Evolutionary conservation across 2,797 vertebrate species (phyloP).

Genomic region (Euphonia xanthogaster): DNA sequence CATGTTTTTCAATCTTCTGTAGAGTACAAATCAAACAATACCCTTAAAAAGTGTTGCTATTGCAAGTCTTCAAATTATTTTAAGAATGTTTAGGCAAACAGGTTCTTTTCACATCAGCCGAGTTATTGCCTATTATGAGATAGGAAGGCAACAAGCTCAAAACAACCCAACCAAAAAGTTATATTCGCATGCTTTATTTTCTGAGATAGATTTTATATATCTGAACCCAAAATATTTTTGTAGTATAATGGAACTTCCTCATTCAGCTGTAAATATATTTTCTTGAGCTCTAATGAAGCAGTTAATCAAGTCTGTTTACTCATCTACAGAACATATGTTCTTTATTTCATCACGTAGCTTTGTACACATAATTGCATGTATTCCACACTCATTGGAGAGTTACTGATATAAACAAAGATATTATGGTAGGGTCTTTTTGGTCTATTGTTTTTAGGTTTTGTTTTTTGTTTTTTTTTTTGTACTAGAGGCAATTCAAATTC

Average conservation of each 20-base stretch:
- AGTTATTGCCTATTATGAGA: background rate
- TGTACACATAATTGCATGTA: background rate
- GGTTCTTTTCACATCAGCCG: background rate
- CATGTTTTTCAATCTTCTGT: background rate
- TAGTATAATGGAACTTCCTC: background rate
- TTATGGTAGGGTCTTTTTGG: background rate
- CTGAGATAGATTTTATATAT: background rate
- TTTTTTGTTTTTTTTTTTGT: background rate
- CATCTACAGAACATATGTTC: background rate
- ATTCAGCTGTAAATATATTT: background rate
- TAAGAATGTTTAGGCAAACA: background rate
- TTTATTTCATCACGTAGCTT: background rate
- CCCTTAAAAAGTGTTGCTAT: background rate
- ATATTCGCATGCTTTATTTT: background rate
- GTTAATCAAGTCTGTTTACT: background rate
- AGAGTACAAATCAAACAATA: background rate
- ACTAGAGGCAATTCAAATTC: background rate
- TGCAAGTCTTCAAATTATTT: background rate
- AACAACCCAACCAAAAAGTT: background rate
- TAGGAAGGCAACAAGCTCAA: background rate
- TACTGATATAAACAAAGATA: background rate
- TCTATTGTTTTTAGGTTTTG: too few species aligned
- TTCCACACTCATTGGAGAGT: background rate
- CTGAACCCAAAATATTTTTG: background rate
- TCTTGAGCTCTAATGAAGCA: constrained; percentile 21